phyloP scores from a whole-genome alignment of 2,797 vertebrate species.

The Phylloscopus collybita region DNA sequence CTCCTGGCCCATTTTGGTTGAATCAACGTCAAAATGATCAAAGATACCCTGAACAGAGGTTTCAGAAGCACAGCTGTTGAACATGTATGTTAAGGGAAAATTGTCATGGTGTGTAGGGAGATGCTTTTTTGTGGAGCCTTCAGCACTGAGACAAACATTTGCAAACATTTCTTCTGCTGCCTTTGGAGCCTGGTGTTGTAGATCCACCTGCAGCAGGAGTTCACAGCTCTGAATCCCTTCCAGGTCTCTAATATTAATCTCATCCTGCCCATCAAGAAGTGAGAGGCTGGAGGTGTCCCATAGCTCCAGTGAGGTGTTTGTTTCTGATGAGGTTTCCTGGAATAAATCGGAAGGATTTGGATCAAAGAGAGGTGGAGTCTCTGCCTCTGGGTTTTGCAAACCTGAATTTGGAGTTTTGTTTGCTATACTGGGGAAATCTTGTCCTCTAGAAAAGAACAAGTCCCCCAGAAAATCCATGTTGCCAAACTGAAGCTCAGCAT shows the following conservation, averaged over 20 bases:
- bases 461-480: background rate
- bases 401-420: background rate
- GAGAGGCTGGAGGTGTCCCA: constrained; percentile 4
- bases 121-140: background rate
- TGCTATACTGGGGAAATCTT: background rate
- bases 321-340: background rate
- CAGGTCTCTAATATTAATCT: background rate
- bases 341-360: background rate
- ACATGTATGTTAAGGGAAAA: background rate
- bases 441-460: background rate
- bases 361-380: background rate
- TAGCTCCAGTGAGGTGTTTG: background rate
- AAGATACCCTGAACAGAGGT: background rate
- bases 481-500: background rate
- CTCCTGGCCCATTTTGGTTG: background rate
- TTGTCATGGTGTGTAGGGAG: background rate
- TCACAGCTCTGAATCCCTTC: background rate
- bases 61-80: background rate
- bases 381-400: background rate
- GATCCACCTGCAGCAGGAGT: background rate
- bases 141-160: background rate
- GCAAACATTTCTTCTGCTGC: background rate
- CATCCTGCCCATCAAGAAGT: background rate
- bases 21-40: background rate
- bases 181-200: background rate